phyloP scores from a whole-genome alignment of 2,797 vertebrate genomes.

The Sphenodon punctatus region DNA sequence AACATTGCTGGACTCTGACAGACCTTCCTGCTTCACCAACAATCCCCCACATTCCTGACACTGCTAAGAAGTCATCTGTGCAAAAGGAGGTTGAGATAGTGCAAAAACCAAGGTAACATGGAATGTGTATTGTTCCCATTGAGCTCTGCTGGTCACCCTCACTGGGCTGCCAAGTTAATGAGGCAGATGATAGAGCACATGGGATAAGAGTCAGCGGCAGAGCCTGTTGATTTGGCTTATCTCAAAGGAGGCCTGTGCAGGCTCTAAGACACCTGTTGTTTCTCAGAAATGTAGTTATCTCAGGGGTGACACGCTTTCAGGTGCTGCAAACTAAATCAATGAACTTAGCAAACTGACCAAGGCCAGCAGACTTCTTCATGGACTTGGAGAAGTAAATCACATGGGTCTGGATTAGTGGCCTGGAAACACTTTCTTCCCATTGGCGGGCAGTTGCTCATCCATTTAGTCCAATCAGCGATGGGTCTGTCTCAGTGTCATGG shows the following conservation, averaged over 20 bases:
- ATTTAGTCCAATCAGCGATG: fast-evolving
- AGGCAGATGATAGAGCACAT: neutral
- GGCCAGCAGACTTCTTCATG: neutral
- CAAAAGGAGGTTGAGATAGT: neutral
- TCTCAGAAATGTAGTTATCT: neutral
- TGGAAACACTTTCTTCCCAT: fast-evolving
- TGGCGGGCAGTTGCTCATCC: fast-evolving
- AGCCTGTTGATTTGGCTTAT: neutral
- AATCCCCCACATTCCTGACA: conserved; percentile 17
- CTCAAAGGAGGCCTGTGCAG: neutral
- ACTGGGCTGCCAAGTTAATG: neutral
- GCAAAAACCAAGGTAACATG: neutral
- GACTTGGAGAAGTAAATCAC: too few relatives aligned
- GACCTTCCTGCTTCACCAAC: conserved; percentile 9
- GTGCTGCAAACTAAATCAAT: neutral
- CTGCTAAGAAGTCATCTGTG: neutral
- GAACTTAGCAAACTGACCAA: neutral
- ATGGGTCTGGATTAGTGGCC: neutral
- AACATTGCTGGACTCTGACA: neutral
- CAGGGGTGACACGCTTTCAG: neutral
- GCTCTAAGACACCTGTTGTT: neutral
- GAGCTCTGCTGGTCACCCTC: fast-evolving
- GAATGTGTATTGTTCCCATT: neutral
- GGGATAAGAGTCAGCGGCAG: neutral
- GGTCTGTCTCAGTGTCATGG: too few relatives aligned